Evolutionary conservation across 2,797 vertebrate species (phyloP).

Genomic region (Notolepis coatsorum): DNA sequence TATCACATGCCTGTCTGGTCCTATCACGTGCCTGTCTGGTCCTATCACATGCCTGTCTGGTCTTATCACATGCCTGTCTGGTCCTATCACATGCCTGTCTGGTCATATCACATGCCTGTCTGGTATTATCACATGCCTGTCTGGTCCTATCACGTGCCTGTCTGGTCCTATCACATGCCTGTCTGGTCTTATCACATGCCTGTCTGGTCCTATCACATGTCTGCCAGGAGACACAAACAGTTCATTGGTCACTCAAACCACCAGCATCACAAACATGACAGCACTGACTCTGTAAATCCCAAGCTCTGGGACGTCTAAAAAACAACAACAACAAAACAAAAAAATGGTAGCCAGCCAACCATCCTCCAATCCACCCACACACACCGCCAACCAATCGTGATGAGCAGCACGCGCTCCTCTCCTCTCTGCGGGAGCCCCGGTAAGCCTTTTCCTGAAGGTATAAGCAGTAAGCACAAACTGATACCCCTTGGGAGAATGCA

Average conservation of each 20-base stretch:
- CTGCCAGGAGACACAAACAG: background rate
- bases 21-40: no score
- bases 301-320: background rate
- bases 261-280: background rate
- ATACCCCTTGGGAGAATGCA: conserved; percentile 20
- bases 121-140: no score
- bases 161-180: no score
- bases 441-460: conserved; percentile 2
- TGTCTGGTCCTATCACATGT: background rate
- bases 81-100: no score
- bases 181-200: background rate
- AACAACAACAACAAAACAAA: background rate
- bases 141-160: no score
- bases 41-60: no score
- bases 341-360: background rate
- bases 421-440: conserved; percentile 14
- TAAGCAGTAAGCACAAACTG: conserved; percentile 17
- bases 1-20: no score
- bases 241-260: background rate
- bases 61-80: no score
- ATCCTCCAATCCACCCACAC: background rate
- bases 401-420: conserved; percentile 9
- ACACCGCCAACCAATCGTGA: background rate
- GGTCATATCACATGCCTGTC: no score
- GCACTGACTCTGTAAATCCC: background rate